Evolutionary conservation across 2,888 invertebrate species (phyloP), one percentile per base, ranked within the genome.

Genomic region (Tanypteryx hageni): DNA sequence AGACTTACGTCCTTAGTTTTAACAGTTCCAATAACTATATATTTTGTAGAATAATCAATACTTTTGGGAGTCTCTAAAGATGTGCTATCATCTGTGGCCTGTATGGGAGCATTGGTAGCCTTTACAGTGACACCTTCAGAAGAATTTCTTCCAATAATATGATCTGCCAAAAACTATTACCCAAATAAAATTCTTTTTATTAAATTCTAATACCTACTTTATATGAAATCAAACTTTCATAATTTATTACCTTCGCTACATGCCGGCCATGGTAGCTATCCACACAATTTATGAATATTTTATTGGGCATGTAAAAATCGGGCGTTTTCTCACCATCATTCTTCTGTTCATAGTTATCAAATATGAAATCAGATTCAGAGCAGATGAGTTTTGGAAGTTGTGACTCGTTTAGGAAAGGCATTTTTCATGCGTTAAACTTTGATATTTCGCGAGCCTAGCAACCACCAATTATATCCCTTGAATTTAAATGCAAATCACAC

Each of bases 21-120:
- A 13, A 86, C 92, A 57, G 93, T 93, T 57, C 93, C 93, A 91
- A 93, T 93, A 59, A 93, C 92, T 91, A 92, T 93, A 92, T 93
- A 93, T 59, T 93, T 91, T 56, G 22, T 18, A 27, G 59, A 18
- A 14, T 76, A 56, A 7, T n/a, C 18, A 9, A 13, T 9, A 18
- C 18, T 59, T 13, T 89, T 61, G 61, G 84, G 68, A 44, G 61
- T 22, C 56, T 59, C 18, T 31, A 4, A n/a, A 27, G 44, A 11
- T 13, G 18, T 27, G 16, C 58, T 56, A 59, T 31, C 16, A 5
- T 92, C 92, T 56, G 16, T 18, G 10, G 56, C 27, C n/a, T 89
- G 81, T n/a, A 56, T 76, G 18, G 59, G 57, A 11, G 92, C 92
- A 4, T 68, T 83, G 18, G 59, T 61, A 11, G 92, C 92, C 5